Evolutionary conservation across 2,797 vertebrate species (phyloP).

Genomic region (Apogon hyalosoma): DNA sequence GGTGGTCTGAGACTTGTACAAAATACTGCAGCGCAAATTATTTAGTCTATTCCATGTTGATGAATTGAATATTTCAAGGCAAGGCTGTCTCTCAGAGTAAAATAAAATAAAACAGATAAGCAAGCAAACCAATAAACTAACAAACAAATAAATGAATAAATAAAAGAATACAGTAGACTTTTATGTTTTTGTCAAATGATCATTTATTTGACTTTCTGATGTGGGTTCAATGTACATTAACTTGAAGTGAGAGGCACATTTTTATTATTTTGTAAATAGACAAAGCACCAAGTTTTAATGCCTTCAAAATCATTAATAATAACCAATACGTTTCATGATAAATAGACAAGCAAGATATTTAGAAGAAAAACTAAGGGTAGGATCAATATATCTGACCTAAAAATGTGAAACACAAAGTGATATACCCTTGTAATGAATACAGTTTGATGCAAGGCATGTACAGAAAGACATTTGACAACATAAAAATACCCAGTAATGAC

Average conservation of each 20-base stretch:
- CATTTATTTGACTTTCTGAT: slow-evolving; percentile 57
- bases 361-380: slow-evolving; percentile 7
- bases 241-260: slow-evolving; percentile 34
- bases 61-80: no score
- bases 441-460: slow-evolving; percentile 9
- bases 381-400: slow-evolving; percentile 5
- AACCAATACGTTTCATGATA: slow-evolving; percentile 6
- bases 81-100: no score
- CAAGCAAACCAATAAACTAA: no score
- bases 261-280: slow-evolving; percentile 27
- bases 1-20: no score
- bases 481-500: slow-evolving; percentile 3
- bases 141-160: no score
- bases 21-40: no score
- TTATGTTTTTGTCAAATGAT: slow-evolving; percentile 25
- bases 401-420: slow-evolving; percentile 19
- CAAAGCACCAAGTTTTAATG: slow-evolving; percentile 5
- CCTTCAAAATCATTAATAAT: slow-evolving; percentile 10
- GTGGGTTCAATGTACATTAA: slow-evolving; percentile 19
- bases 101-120: no score
- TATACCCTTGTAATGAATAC: neutral
- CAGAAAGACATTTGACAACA: neutral
- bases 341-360: slow-evolving; percentile 16
- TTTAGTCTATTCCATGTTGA: no score
- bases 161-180: neutral